Evolutionary conservation across 2,113 vertebrate species (phyloP).

Genomic region (Noturus placidus): DNA sequence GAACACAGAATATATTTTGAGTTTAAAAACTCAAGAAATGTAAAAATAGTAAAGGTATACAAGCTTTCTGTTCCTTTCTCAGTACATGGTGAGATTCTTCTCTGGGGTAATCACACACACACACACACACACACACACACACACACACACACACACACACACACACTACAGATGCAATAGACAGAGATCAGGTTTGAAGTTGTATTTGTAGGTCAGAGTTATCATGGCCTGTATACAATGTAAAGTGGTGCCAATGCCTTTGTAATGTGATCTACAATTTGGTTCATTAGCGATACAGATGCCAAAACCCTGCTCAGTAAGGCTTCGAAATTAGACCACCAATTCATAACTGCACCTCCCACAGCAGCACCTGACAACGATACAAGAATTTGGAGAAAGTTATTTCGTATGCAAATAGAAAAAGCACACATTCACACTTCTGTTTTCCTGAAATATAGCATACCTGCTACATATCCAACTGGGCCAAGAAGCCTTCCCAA

Average conservation of each 20-base stretch:
- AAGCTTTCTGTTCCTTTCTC: too few species aligned
- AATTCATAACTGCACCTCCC: background rate
- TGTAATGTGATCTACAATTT: background rate
- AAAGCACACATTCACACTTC: too few species aligned
- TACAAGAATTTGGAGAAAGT: background rate
- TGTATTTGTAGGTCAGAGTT: background rate
- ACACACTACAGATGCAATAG: too few species aligned
- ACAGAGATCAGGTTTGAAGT: background rate
- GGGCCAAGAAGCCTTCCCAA: background rate
- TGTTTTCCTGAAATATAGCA: too few species aligned
- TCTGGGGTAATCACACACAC: too few species aligned
- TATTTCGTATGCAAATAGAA: too few species aligned
- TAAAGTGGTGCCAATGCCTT: background rate
- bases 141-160: too few species aligned
- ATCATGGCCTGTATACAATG: background rate
- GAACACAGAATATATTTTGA: too few species aligned
- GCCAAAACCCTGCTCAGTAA: background rate
- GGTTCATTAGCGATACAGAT: background rate
- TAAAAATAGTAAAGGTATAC: too few species aligned
- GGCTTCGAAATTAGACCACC: too few species aligned
- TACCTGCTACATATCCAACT: background rate
- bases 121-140: too few species aligned
- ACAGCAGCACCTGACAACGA: background rate
- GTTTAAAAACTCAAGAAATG: too few species aligned
- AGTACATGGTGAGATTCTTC: background rate